These are phyloP conservation scores for Silurus glanis DNA, from an alignment of 2,113 vertebrate species.

Conservation along the genomic window DNA sequence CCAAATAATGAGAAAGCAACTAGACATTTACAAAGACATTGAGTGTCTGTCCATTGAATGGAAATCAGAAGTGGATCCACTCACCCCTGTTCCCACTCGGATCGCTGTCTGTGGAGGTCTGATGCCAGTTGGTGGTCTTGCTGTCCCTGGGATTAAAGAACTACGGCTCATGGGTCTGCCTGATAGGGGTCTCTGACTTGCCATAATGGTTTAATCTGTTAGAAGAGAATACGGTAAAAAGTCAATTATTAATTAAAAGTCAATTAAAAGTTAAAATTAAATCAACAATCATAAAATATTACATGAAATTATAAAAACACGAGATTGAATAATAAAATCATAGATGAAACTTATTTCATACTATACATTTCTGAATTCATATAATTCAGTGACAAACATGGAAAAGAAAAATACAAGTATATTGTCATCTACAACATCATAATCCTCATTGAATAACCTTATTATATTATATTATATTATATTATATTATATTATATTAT, in stretches of 20 bases:
- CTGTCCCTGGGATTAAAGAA: conserved; percentile 62
- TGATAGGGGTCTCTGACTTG: conserved; percentile 78
- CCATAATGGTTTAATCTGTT: conserved; percentile 66
- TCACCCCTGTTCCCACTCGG: conserved; percentile 80
- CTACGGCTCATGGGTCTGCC: conserved; percentile 78
- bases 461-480: too few relatives aligned
- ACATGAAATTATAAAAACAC: too few relatives aligned
- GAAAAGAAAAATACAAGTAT: not conserved
- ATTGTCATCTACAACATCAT: not conserved
- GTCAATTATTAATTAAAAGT: too few relatives aligned
- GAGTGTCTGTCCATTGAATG: not conserved
- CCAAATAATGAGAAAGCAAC: too few relatives aligned
- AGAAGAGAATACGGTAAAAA: not conserved
- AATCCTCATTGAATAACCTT: too few relatives aligned
- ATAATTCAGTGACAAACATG: not conserved
- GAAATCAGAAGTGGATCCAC: not conserved
- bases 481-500: too few relatives aligned
- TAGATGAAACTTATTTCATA: too few relatives aligned
- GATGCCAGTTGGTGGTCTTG: conserved; percentile 77
- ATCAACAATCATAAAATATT: too few relatives aligned
- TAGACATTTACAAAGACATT: not conserved
- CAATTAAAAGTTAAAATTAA: too few relatives aligned
- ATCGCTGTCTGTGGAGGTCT: conserved; percentile 76
- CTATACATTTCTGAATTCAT: not conserved
- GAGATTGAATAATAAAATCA: too few relatives aligned